Evolutionary conservation across 1,140 invertebrate species (phyloP), one percentile per base, ranked within the genome.

Genomic region (Pseudomyrmex cubaensis): DNA sequence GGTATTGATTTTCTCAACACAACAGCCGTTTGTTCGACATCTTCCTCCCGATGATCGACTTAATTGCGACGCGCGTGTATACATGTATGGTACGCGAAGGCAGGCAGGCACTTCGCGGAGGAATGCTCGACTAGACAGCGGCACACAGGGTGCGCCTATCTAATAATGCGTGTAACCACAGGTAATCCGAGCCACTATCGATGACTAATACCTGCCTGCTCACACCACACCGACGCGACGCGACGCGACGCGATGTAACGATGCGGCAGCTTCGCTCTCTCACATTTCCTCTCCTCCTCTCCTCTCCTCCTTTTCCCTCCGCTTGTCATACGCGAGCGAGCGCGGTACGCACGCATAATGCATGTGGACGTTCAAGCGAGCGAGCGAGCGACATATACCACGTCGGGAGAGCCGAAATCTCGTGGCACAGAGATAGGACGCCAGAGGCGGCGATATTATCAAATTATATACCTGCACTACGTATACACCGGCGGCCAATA

Each of bases 121-220:
- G 76, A 61, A 80, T 80, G 66, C 66, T 46, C 54, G 54, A 67
- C 76, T 70, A 72, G 76, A 20, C 22, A 78, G 61, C 48, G 35
- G 61, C 22, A 35, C 35, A 35, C 50, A 46, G 44, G 76, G 56
- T 57, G 66, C 76, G 54, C 56, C 76, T 89, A 90, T 88, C 89
- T 92, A 92, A 93, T 93, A 91, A 93, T 89, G 92, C 92, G 92
- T 91, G 87, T 90, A 92, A 93, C 92, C 92, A 90, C 92, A 91
- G 89, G 91, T 92, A 92, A 92, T 92, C 91, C 89, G 89, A 92
- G 88, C 87, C 87, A 84, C 84, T 83, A 56, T 76, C 74, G 67
- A 82, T 75, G 66, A 77, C 77, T 78, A 80, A 87, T 86, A 83
- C 74, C 66, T 17, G 52, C 13, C 54, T 25, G 52, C 20, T 25